A percentile compares a stretch with the other conserved stretches of the same genome.
Conservation (phyloP, 2,888 invertebrate genomes). For the Belgica antarctica region DNA sequence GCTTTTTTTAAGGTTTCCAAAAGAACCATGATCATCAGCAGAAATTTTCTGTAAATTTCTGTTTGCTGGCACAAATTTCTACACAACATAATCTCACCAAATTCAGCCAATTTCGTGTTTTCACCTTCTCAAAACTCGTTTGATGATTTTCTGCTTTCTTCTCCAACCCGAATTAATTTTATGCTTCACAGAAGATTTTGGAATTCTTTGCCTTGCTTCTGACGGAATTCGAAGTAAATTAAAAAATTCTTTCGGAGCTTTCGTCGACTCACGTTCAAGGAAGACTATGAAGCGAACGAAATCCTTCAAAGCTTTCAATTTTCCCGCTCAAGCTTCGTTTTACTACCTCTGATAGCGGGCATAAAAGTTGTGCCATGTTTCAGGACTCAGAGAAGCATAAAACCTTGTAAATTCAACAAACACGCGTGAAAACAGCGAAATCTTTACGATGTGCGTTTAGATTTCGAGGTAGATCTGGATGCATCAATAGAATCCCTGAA, state of each 20-base stretch:
- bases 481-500: background rate
- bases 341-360: no score
- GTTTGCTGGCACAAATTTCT: no score
- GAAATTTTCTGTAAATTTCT: no score
- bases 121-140: no score
- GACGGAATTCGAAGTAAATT: background rate
- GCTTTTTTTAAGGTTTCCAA: no score
- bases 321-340: background rate
- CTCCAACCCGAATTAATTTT: no score
- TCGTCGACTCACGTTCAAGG: background rate
- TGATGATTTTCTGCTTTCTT: no score
- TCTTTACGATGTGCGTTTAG: background rate
- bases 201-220: background rate
- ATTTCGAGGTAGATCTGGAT: background rate
- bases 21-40: no score
- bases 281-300: background rate
- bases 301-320: slow-evolving; percentile 26
- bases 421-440: background rate
- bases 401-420: background rate
- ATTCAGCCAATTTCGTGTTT: no score
- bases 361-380: background rate
- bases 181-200: background rate
- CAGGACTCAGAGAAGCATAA: background rate
- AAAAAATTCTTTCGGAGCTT: background rate
- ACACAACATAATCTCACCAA: no score